Base-by-base conservation (phyloP, 92 coral and sea anemone genomes). In the Palythoa caribaeorum region DNA sequence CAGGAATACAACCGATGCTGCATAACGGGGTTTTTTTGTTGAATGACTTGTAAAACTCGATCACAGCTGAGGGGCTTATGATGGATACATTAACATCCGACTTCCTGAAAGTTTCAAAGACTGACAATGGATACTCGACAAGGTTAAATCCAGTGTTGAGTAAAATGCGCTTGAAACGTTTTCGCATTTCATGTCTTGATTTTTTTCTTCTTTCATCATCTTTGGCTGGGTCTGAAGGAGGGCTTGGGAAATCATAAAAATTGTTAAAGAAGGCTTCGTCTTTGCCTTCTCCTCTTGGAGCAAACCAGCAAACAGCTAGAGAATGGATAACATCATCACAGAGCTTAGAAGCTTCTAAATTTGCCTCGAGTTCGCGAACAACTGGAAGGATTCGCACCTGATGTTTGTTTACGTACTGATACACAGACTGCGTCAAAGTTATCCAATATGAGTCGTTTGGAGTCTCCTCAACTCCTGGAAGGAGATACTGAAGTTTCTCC, bases 61-160 rank as follows among this genome's bases (percentile, higher is more conserved):
- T 63, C 14, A 94, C 94, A 9, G 72, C 68, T 8, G 40, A 19
- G 2, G 95, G 94, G 13, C 91, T 80, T 21, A 88, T 44, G 9
- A 47, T 20, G 65, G 69, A 21, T 6, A 85, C 89, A 2, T 84
- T 50, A 65, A 94, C 78, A 6, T 77, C 80, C 5, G 95, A 90
- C 9, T 39, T 57, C 73, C 3, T 17, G 79, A 94, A 88, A 6
- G 87, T n/a, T n/a, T n/a, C n/a, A n/a, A n/a, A n/a, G n/a, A n/a
- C n/a, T n/a, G n/a, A n/a, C n/a, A n/a, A n/a, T n/a, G n/a, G n/a
- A 73, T 88, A 76, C 12, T 79, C 85, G 5, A 94, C 90, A 69
- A 94, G 86, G 76, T 94, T 94, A 44, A 94, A 90, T 15, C 94
- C 97, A 44, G 88, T 73, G 47, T 48, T 87, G 38, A 92, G 93